Conservation (phyloP, 1,140 invertebrate genomes). For the Limonius californicus region DNA sequence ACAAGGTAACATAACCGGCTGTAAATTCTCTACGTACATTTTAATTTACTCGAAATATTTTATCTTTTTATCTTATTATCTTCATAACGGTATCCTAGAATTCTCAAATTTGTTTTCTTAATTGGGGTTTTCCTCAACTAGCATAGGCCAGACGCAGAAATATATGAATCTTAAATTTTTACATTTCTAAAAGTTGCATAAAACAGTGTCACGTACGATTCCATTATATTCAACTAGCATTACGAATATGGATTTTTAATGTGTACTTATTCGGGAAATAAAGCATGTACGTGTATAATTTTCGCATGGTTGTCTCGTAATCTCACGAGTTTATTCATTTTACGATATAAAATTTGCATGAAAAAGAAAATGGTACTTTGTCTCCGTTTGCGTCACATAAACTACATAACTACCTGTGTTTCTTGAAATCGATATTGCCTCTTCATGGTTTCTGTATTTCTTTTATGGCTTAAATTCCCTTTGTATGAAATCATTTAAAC, state of each 20-base stretch:
- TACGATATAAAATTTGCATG: not conserved
- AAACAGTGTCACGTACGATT: too few relatives aligned
- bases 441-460: constrained; percentile 1
- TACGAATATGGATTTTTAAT: not conserved
- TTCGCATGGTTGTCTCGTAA: not conserved
- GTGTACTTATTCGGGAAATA: not conserved
- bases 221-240: too few relatives aligned
- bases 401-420: not conserved
- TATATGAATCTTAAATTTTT: too few relatives aligned
- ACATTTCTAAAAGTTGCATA: too few relatives aligned
- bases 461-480: not conserved
- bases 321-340: not conserved
- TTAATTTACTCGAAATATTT: too few relatives aligned
- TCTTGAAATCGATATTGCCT: not conserved
- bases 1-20: too few relatives aligned
- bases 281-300: not conserved
- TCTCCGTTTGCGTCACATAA: not conserved
- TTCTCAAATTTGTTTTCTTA: too few relatives aligned
- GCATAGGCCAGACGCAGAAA: too few relatives aligned
- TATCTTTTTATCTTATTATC: too few relatives aligned
- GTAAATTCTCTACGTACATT: too few relatives aligned
- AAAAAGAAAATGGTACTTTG: not conserved
- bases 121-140: too few relatives aligned
- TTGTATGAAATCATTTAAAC: not conserved
- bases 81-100: too few relatives aligned